Conservation (phyloP, 2,888 invertebrate species). For the Pachymerium ferrugineum region DNA sequence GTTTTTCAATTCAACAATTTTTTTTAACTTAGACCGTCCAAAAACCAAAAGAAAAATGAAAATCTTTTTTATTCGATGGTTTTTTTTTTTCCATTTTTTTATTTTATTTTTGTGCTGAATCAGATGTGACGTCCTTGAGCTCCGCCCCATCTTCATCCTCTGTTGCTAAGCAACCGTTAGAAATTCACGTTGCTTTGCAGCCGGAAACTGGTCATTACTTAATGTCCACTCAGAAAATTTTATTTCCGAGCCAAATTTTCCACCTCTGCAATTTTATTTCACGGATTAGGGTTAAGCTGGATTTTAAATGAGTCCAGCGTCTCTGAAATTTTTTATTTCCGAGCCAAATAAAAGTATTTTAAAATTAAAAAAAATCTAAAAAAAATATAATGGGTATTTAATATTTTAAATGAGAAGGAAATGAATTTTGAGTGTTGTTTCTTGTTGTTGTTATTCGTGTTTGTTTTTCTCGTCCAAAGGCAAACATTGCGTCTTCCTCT, state of each 20-base stretch:
- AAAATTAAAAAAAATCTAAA: neutral
- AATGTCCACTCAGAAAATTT: no score
- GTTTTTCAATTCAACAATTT: neutral
- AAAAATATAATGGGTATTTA: no score
- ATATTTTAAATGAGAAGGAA: neutral
- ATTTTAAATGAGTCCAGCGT: no score
- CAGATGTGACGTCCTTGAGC: slow-evolving; percentile 8
- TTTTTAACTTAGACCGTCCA: neutral
- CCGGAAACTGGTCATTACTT: no score
- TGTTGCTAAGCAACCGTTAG: neutral
- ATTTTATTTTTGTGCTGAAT: neutral
- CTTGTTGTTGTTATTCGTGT: neutral
- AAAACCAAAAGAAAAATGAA: no score
- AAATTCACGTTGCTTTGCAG: no score
- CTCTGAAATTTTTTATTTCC: neutral
- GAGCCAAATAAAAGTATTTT: neutral
- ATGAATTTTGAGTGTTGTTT: neutral
- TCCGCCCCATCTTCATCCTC: neutral
- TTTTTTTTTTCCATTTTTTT: neutral
- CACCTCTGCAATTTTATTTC: no score
- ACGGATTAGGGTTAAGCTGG: no score
- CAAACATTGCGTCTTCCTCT: neutral
- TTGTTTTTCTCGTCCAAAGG: neutral
- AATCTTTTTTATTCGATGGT: neutral
- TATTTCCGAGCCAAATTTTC: slow-evolving; percentile 1